Evolutionary conservation across 2,888 invertebrate species (phyloP), one percentile per base, ranked within the genome.

Genomic region (Bombyx huttoni): DNA sequence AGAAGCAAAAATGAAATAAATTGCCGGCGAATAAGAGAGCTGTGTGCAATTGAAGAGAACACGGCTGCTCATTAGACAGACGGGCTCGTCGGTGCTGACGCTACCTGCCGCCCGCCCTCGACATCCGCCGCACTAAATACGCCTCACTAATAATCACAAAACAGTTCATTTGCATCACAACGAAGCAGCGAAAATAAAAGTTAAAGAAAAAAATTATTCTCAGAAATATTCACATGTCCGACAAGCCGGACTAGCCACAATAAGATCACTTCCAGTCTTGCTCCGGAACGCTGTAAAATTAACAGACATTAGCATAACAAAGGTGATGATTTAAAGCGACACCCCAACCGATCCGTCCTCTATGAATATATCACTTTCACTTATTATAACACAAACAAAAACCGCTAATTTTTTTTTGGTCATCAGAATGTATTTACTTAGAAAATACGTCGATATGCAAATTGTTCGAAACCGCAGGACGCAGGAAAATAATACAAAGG

Each of bases 1-100:
- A 84, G 79, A 87, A 73, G 85, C 87, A 87, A 88, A 88, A 88
- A 88, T 88, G 81, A 87, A 87, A 88, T 88, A 88, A 88, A 88
- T 87, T 87, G 86, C 85, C 81, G 72, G 79, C 78, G 86, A 84
- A 84, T 85, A 85, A 85, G 81, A 83, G 81, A 83, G 75, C 80
- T 80, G 81, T 83, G 85, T 81, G 86, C 87, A 88, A 87, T 87
- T 85, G 86, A 85, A 75, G 77, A 77, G 83, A 87, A 88, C 88
- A 88, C 77, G 87, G 71, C 76, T 75, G 87, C 88, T 88, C 88
- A 88, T 88, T 88, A 88, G 87, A 86, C 69, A 75, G 64, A 64
- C 56, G 56, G 57, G 62, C 60, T 62, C 64, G 60, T 63, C 54
- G 63, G 67, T 68, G 62, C 64, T 62, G 62, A 58, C 48, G 49